These are phyloP conservation scores for Poecilia velifera DNA, from an alignment of 2,797 vertebrate genomes.

Conservation along the genomic window DNA sequence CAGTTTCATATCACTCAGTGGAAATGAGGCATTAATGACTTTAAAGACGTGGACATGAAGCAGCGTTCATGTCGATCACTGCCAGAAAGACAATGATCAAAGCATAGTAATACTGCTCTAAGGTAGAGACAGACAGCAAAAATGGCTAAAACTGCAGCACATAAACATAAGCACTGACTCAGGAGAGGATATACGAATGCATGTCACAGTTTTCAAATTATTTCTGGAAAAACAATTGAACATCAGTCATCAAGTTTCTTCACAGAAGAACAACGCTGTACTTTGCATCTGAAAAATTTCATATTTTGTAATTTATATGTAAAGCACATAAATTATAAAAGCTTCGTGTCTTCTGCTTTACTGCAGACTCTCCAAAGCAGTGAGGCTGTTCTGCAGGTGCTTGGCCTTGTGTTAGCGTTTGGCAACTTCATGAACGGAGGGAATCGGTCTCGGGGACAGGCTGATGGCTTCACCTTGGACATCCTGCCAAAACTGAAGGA, in stretches of 20 bases:
- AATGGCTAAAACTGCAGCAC: background rate
- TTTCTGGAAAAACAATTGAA: background rate
- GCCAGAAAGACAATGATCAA: background rate
- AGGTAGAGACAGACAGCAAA: background rate
- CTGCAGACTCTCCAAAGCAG: conserved; percentile 86
- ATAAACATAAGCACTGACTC: background rate
- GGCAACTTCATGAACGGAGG: conserved; percentile 99
- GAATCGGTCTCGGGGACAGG: conserved; percentile 94
- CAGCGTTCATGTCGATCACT: background rate
- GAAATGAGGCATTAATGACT: background rate
- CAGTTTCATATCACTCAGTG: background rate
- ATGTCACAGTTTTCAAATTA: background rate
- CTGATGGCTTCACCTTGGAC: conserved; percentile 96
- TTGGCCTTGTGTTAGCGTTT: conserved; percentile 93
- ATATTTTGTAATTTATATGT: background rate
- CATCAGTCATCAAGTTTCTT: background rate
- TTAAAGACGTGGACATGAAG: background rate
- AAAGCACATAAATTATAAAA: background rate
- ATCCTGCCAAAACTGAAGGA: conserved; percentile 98
- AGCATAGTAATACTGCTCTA: background rate
- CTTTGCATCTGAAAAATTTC: background rate
- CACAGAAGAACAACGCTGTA: background rate
- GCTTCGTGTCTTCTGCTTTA: conserved; percentile 12
- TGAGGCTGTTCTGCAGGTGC: conserved; percentile 86
- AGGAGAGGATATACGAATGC: background rate